A percentile compares a stretch with the other conserved stretches of the same genome.
Evolutionary conservation across 2,113 vertebrate genomes (phyloP).

Genomic region (Nothobranchius furzeri): DNA sequence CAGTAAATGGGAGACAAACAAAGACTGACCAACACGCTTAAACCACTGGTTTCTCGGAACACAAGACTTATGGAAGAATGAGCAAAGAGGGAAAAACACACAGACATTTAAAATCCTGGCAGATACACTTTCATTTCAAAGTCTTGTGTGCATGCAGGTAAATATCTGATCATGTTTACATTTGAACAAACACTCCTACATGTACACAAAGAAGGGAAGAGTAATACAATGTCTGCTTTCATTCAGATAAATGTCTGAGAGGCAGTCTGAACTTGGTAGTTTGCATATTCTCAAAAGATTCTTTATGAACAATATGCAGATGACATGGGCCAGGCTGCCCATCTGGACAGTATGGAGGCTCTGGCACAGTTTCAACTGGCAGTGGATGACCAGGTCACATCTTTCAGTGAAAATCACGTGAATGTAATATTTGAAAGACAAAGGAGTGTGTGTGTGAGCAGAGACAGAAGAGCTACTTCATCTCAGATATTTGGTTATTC

Average conservation of each 20-base stretch:
- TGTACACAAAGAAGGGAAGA: background rate
- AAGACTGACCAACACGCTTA: slow-evolving; percentile 8
- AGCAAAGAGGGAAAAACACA: background rate
- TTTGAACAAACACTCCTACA: background rate
- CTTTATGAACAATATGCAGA: no score
- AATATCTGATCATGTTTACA: slow-evolving; percentile 1
- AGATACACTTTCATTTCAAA: background rate
- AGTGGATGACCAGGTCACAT: no score
- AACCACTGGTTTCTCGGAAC: slow-evolving; percentile 6
- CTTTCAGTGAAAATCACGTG: no score
- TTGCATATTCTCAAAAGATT: no score
- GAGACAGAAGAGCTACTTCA: no score
- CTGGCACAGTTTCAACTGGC: no score
- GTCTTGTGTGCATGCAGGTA: background rate
- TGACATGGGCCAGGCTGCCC: no score
- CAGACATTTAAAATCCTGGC: background rate
- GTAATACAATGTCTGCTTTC: background rate
- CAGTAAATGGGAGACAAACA: slow-evolving; percentile 42
- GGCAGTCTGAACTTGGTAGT: background rate
- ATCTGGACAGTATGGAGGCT: no score
- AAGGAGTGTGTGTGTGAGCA: no score
- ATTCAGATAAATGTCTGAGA: background rate
- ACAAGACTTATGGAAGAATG: background rate
- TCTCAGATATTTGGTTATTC: no score
- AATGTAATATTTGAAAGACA: no score